A percentile compares a stretch with the other conserved stretches of the same genome.
These are phyloP conservation scores for Polyommatus iphigenia DNA, from an alignment of 2,888 invertebrate species.

Conservation along the genomic window DNA sequence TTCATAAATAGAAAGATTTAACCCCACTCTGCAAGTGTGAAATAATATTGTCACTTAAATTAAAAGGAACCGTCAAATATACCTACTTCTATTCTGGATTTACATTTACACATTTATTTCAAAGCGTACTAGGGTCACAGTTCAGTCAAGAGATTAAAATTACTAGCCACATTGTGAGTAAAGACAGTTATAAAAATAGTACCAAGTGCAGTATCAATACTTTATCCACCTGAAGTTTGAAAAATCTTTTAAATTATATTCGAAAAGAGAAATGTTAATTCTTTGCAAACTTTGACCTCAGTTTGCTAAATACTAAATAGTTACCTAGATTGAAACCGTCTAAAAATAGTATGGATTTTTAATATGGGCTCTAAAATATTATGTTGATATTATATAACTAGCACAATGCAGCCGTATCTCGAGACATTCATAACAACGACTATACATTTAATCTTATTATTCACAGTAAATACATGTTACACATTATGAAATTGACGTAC, in stretches of 20 bases:
- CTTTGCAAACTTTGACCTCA: neutral
- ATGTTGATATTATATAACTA: neutral
- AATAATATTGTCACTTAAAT: neutral
- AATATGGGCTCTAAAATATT: neutral
- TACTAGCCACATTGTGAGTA: constrained; percentile 18
- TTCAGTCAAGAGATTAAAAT: constrained; percentile 7
- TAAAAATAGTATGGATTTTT: constrained; percentile 7
- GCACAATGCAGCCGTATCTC: constrained; percentile 12
- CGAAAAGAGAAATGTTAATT: neutral
- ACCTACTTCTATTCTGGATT: neutral
- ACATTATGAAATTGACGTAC: constrained; percentile 18
- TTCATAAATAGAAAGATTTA: neutral
- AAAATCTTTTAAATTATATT: neutral
- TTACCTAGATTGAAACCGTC: neutral
- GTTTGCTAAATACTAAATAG: neutral
- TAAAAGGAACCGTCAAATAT: constrained; percentile 4
- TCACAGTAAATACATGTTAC: constrained; percentile 22
- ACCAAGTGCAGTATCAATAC: neutral
- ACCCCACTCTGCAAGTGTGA: neutral
- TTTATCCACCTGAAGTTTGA: neutral
- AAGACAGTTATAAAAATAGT: constrained; percentile 13
- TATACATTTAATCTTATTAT: constrained; percentile 24
- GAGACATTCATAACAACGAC: constrained; percentile 16
- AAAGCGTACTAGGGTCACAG: constrained; percentile 21
- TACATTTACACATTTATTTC: constrained; percentile 1